Evolutionary conservation across 1,140 invertebrate genomes (phyloP).

Genomic region (Philotrypesis tridentata): DNA sequence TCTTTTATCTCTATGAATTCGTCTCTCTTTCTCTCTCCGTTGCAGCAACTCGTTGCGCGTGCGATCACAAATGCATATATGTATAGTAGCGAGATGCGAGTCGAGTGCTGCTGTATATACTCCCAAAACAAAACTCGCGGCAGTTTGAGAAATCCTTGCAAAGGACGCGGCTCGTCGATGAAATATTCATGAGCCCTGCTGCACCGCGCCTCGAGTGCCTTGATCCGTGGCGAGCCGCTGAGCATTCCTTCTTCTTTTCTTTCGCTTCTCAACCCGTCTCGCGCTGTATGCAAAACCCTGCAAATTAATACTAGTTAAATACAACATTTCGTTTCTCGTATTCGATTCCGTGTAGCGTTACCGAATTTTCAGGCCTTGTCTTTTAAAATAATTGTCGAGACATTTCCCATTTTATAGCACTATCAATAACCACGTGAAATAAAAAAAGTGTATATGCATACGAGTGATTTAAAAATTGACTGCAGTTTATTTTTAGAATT

Average conservation of each 20-base stretch:
- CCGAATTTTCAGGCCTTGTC: too few species aligned
- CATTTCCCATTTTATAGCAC: too few species aligned
- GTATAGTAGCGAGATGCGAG: not conserved
- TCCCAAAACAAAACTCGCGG: constrained; percentile 23
- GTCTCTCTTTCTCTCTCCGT: not conserved
- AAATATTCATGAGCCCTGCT: constrained; percentile 48
- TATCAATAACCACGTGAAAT: too few species aligned
- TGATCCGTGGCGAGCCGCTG: not conserved
- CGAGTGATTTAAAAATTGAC: too few species aligned
- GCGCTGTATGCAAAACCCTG: not conserved
- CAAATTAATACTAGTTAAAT: not conserved
- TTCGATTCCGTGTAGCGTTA: not conserved
- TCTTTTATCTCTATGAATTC: not conserved
- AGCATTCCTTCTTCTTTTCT: not conserved
- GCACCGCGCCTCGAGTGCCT: not conserved
- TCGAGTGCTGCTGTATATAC: constrained; percentile 35
- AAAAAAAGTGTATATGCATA: too few species aligned
- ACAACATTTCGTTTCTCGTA: not conserved
- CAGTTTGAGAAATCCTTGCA: constrained; percentile 38
- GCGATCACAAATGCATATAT: constrained; percentile 14
- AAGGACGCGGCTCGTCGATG: constrained; percentile 36
- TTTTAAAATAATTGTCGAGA: too few species aligned
- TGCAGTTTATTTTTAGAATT: too few species aligned
- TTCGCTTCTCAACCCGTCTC: too few species aligned
- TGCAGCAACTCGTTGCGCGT: not conserved